Evolutionary conservation across 2,113 vertebrate species (phyloP), one percentile per base, ranked within the genome.

Genomic region (Phrynosoma platyrhinos): DNA sequence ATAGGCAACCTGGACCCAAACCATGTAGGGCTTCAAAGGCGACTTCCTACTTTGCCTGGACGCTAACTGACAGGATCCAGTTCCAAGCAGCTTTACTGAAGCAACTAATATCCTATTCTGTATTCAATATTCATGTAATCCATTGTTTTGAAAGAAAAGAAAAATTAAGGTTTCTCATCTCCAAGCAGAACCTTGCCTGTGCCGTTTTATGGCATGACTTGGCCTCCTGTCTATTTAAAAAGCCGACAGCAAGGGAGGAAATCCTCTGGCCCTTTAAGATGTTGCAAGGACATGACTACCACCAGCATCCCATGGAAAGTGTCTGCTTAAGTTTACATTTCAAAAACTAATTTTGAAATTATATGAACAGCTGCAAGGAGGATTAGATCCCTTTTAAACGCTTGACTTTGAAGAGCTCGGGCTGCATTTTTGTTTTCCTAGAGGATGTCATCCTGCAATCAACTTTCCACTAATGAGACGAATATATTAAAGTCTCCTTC

Each of bases 401-500:
- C 0, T 32, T 30, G 64, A 78, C 42, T 87, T 82, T 72, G 83
- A 14, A 87, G 76, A 55, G 91, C 0, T 58, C 0, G 0, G 55
- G 80, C 4, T 4, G 14, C 3, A 0, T 66, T 88, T 88, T 16
- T 40, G 21, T 52, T 80, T 88, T 90, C 88, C 83, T 83, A 66
- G 83, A 92, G 89, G 82, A 82, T 79, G 58, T 62, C 84, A 75
- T 52, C 21, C 88, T 81, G 71, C 85, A 79, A 79, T 74, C 81
- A 81, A 82, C 53, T 85, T 62, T 55, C 84, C 75, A 52, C 71
- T 82, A 74, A 83, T 0, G 55, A 92, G 88, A 84, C 30, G 40
- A 92, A 88, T 1, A 83, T 75, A 74, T 89, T 62, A 88, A 93
- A 90, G 78, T 71, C 86, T 91, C 88, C 72, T 87, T 86, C 79